These are phyloP conservation scores for Crotalus adamanteus DNA, from an alignment of 2,797 vertebrate species.

Conservation along the genomic window DNA sequence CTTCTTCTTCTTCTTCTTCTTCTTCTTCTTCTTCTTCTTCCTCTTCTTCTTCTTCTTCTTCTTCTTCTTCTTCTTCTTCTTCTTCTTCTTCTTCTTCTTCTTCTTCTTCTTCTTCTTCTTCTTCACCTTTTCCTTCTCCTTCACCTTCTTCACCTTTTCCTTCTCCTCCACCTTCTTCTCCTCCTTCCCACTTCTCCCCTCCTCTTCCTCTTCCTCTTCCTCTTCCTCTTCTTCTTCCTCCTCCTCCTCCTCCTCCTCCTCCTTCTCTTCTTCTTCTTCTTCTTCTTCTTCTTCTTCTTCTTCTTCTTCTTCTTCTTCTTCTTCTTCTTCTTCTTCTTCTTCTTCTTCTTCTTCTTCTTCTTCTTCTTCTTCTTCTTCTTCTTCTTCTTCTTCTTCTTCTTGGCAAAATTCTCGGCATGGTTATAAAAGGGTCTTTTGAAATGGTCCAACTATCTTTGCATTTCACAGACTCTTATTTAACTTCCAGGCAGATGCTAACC, in stretches of 20 bases:
- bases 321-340: not conserved
- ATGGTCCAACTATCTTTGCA: not conserved
- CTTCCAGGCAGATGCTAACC: too few species aligned
- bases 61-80: not conserved
- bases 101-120: not conserved
- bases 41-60: too few species aligned
- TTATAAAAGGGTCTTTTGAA: not conserved
- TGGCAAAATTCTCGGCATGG: not conserved
- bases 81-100: not conserved
- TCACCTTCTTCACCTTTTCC: not conserved
- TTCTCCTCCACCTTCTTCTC: too few species aligned
- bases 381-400: not conserved
- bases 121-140: not conserved
- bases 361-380: not conserved
- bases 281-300: not conserved
- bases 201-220: not conserved
- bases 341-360: accelerated
- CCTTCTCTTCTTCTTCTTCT: not conserved
- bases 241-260: not conserved
- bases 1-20: too few species aligned
- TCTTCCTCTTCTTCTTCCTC: not conserved
- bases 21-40: too few species aligned
- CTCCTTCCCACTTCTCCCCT: accelerated
- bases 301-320: accelerated
- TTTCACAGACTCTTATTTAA: too few species aligned